phyloP scores from a whole-genome alignment of 2,797 vertebrate genomes.

The Zalophus californianus region DNA sequence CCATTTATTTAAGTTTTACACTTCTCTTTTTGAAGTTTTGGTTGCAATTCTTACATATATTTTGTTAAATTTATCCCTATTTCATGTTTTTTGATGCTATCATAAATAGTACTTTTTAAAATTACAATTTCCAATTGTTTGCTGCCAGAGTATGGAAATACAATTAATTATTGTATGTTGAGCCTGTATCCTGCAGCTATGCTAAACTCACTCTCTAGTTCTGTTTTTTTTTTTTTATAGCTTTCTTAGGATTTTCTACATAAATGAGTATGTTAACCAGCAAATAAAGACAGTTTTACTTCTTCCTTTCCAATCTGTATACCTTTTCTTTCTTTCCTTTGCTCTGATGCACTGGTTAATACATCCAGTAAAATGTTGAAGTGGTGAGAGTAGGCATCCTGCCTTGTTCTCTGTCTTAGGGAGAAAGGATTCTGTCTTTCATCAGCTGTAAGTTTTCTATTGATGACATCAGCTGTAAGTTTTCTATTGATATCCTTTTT shows the following conservation, averaged over 20 bases:
- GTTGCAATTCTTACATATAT: not conserved
- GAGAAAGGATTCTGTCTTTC: not conserved
- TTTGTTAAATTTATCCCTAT: constrained; percentile 7
- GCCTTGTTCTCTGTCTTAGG: not conserved
- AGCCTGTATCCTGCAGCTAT: not conserved
- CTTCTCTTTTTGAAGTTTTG: not conserved
- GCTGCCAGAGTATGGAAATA: not conserved
- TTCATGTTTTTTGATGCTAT: not conserved
- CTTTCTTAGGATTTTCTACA: not conserved
- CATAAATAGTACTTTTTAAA: not conserved
- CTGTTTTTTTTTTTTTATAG: not conserved
- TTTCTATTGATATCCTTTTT: not conserved
- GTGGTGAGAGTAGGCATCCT: not conserved
- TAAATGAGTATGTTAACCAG: not conserved
- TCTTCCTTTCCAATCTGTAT: not conserved
- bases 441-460: not conserved
- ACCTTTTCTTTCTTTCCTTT: not conserved
- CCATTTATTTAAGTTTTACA: not conserved
- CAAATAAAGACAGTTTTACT: not conserved
- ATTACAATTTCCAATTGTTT: not conserved
- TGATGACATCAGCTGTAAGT: not conserved
- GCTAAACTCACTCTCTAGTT: not conserved
- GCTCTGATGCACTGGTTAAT: not conserved
- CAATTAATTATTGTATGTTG: not conserved
- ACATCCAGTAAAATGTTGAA: not conserved